Evolutionary conservation across 2,888 invertebrate genomes (phyloP).

Genomic region (Euzophera pinguis): DNA sequence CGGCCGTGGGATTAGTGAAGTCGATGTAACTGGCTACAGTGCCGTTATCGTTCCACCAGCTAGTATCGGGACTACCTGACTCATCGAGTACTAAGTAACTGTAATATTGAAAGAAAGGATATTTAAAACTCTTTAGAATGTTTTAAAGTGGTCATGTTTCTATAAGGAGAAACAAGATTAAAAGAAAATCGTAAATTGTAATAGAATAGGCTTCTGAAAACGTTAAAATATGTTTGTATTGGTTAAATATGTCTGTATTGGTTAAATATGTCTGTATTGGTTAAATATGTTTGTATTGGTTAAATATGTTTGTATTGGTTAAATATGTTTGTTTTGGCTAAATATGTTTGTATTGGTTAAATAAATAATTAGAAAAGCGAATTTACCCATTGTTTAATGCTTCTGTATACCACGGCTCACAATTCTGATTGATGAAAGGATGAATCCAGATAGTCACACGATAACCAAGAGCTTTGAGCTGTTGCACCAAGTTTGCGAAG

Average conservation of each 20-base stretch:
- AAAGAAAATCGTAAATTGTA: too few relatives aligned
- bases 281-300: too few relatives aligned
- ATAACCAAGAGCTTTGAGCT: conserved; percentile 83
- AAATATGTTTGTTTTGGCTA: too few relatives aligned
- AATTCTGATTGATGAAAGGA: conserved; percentile 90
- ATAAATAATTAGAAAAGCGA: neutral
- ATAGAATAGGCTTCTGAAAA: too few relatives aligned
- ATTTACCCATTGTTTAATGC: conserved; percentile 78
- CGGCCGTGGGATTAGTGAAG: conserved; percentile 84
- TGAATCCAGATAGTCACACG: conserved; percentile 91
- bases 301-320: too few relatives aligned
- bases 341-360: too few relatives aligned
- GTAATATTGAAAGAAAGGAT: conserved; percentile 9
- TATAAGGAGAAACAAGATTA: too few relatives aligned
- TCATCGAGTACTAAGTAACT: conserved; percentile 74
- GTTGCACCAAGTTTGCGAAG: conserved; percentile 79
- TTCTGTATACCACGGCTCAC: conserved; percentile 79
- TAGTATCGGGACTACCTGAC: conserved; percentile 58
- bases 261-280: too few relatives aligned
- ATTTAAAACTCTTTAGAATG: too few relatives aligned
- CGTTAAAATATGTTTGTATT: too few relatives aligned
- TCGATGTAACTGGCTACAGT: conserved; percentile 81
- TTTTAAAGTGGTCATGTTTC: too few relatives aligned
- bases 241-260: too few relatives aligned
- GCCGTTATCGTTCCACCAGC: conserved; percentile 78